phyloP scores from a whole-genome alignment of 2,888 invertebrate species.

The Priocnemis perturbator region DNA sequence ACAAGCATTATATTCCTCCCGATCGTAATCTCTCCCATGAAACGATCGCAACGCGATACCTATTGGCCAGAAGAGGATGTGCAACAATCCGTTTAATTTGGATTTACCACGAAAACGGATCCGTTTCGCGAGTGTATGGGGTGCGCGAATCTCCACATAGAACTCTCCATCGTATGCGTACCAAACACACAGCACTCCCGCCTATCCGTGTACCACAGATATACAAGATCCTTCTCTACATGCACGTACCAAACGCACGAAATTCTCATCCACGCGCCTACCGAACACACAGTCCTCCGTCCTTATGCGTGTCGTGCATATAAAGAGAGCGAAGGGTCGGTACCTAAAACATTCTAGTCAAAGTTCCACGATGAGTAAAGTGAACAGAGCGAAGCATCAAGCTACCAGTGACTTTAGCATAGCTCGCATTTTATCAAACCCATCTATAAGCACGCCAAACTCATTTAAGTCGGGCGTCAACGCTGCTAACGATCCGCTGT shows the following conservation, averaged over 20 bases:
- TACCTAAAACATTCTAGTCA: slow-evolving; percentile 54
- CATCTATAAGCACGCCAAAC: too few species aligned
- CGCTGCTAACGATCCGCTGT: too few species aligned
- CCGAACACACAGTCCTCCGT: background rate
- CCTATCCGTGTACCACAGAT: too few species aligned
- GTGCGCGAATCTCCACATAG: slow-evolving; percentile 7
- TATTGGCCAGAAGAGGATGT: slow-evolving; percentile 57
- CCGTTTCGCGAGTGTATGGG: too few species aligned
- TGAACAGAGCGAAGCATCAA: slow-evolving; percentile 38
- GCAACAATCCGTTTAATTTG: slow-evolving; percentile 74
- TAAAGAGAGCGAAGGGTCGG: slow-evolving; percentile 42
- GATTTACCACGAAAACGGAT: slow-evolving; percentile 61
- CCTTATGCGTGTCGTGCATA: slow-evolving; percentile 23
- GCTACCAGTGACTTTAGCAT: slow-evolving; percentile 65
- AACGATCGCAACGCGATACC: slow-evolving; percentile 1
- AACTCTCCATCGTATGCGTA: too few species aligned
- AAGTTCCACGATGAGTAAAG: slow-evolving; percentile 60
- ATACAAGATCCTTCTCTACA: too few species aligned
- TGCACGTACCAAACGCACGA: too few species aligned
- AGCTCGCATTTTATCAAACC: slow-evolving; percentile 59
- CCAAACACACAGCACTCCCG: too few species aligned
- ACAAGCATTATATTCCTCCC: background rate
- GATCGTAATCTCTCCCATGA: slow-evolving; percentile 5
- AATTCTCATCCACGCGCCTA: too few species aligned
- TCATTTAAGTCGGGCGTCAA: too few species aligned